A percentile compares a stretch with the other conserved stretches of the same genome.
These are phyloP conservation scores for Zeugodacus cucurbitae DNA, from an alignment of 1,140 invertebrate species.

Conservation along the genomic window DNA sequence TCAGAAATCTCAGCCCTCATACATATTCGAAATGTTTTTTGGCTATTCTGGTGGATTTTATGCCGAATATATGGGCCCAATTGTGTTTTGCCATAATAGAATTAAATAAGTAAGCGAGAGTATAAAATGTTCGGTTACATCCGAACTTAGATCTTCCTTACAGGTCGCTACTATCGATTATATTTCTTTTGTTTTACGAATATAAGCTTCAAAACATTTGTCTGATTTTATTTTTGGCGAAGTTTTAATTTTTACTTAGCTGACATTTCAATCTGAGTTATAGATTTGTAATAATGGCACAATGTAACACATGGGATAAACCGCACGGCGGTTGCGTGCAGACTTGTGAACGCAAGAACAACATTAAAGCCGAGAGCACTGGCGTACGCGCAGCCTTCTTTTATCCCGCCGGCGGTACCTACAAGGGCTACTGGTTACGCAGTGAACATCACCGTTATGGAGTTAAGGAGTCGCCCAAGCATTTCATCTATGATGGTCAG, in stretches of 20 bases:
- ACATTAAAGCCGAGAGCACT: conserved; percentile 35
- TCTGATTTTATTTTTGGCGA: too few species aligned
- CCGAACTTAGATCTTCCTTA: too few species aligned
- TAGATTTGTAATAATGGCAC: not conserved
- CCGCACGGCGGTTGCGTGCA: not conserved
- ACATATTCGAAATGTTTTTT: too few species aligned
- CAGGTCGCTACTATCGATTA: too few species aligned
- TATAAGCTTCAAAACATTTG: too few species aligned
- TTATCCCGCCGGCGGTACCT: conserved; percentile 55
- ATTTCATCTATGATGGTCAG: conserved; percentile 69
- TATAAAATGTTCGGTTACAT: too few species aligned
- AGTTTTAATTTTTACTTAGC: not conserved
- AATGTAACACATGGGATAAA: not conserved
- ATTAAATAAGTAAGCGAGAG: too few species aligned
- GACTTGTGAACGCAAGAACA: conserved; percentile 5
- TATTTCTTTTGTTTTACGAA: too few species aligned
- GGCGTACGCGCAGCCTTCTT: conserved; percentile 51
- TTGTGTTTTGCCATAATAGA: too few species aligned
- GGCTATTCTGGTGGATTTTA: too few species aligned
- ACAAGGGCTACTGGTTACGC: conserved; percentile 55
- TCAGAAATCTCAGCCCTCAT: too few species aligned
- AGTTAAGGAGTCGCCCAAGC: conserved; percentile 48
- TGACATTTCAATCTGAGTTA: not conserved
- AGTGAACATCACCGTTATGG: conserved; percentile 47
- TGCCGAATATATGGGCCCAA: too few species aligned